phyloP scores from a whole-genome alignment of 1,140 invertebrate genomes.

The Aricia agestis region DNA sequence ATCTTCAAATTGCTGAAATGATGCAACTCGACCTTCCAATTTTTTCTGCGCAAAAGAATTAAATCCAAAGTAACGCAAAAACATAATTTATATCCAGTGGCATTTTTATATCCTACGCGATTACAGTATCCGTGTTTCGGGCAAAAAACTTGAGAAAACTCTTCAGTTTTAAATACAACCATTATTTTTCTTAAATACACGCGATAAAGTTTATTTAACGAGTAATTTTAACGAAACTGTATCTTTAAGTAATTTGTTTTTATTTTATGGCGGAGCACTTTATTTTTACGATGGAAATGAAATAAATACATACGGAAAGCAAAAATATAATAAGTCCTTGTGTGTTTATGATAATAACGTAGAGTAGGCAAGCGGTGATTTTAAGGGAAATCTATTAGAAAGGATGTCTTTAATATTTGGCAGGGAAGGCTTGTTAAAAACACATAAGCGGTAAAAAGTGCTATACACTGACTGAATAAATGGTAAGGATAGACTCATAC shows the following conservation, averaged over 20 bases:
- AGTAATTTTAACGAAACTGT: slow-evolving; percentile 3
- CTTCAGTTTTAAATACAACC: background rate
- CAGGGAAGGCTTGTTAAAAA: too few species aligned
- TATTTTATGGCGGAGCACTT: background rate
- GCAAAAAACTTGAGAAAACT: slow-evolving; percentile 11
- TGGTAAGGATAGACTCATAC: too few species aligned
- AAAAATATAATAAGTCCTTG: background rate
- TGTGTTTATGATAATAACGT: background rate
- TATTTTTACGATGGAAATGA: slow-evolving; percentile 3
- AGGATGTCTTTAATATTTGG: too few species aligned
- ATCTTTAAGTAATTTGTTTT: background rate
- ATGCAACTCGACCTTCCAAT: background rate
- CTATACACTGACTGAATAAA: too few species aligned
- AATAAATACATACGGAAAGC: slow-evolving; percentile 1
- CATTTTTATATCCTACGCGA: slow-evolving; percentile 7
- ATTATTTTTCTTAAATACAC: slow-evolving; percentile 5
- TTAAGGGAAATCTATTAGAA: too few species aligned
- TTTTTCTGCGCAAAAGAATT: slow-evolving; percentile 1
- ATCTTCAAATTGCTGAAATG: background rate
- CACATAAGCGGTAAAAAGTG: too few species aligned
- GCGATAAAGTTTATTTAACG: background rate
- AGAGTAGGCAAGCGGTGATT: too few species aligned
- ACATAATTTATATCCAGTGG: slow-evolving; percentile 7
- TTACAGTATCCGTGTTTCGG: background rate
- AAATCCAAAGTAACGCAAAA: slow-evolving; percentile 7